Percentiles rank a stretch among this genome's conserved stretches.
phyloP scores from a whole-genome alignment of 1,140 invertebrate species.

The Neocloeon triangulifer region DNA sequence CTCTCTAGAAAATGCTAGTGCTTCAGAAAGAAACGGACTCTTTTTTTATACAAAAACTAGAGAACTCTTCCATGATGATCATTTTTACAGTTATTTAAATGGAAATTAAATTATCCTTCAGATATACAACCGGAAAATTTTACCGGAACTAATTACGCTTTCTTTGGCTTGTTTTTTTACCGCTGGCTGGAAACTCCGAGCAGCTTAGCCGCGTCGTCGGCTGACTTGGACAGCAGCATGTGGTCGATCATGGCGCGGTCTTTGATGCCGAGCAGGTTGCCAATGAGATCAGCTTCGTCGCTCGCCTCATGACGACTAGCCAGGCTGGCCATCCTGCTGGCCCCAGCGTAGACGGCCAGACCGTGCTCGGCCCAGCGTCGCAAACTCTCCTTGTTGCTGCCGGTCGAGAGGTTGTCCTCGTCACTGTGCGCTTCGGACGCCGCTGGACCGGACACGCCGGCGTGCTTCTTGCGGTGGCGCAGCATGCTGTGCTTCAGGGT shows the following conservation, averaged over 20 bases:
- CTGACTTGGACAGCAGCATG: slow-evolving; percentile 45
- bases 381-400: slow-evolving; percentile 24
- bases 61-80: no score
- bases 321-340: not conserved
- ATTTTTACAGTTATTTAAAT: no score
- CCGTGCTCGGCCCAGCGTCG: slow-evolving; percentile 11
- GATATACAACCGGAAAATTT: no score
- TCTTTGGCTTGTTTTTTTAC: no score
- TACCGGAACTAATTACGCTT: no score
- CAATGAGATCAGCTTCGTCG: slow-evolving; percentile 51
- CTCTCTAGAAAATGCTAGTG: no score
- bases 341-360: slow-evolving; percentile 7
- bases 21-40: no score
- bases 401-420: slow-evolving; percentile 18
- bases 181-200: slow-evolving; percentile 37
- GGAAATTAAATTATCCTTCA: no score
- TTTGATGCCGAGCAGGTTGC: slow-evolving; percentile 67
- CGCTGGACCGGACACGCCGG: slow-evolving; percentile 13
- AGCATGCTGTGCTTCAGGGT: slow-evolving; percentile 88
- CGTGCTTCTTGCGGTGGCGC: slow-evolving; percentile 68
- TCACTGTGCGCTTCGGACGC: slow-evolving; percentile 20
- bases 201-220: slow-evolving; percentile 69
- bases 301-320: slow-evolving; percentile 12
- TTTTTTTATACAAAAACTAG: no score
- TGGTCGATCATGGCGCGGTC: slow-evolving; percentile 71